Evolutionary conservation across 2,888 invertebrate genomes (phyloP), one percentile per base, ranked within the genome.

Genomic region (Xestia xanthographa): DNA sequence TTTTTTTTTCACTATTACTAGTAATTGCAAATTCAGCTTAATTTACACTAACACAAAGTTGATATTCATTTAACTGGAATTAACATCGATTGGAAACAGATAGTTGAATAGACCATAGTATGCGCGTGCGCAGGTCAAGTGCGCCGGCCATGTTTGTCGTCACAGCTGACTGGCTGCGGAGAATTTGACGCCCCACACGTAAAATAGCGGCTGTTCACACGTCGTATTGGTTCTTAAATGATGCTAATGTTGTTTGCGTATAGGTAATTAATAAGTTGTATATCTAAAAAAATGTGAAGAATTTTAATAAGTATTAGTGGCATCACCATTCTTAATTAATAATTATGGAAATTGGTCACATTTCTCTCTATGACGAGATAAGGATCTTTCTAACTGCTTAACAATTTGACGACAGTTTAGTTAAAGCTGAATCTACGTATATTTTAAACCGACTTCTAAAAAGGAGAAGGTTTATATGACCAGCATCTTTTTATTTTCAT

Each of bases 61-160:
- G 26, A 41, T 26, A 41, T 41, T 63, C n/a, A 63, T n/a, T 41
- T 41, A 41, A 41, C n/a, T 63, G 14, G 8, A 41, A 63, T 17
- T 63, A 41, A 8, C n/a, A 26, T 63, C n/a, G 17, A 41, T 41
- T 41, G 17, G 17, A 63, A 63, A 63, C 41, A 4, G n/a, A 63
- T 17, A n/a, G 1, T 1, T 17, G 4, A 26, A 26, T 26, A 63
- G 8, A 41, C 41, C n/a, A 26, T 26, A 17, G n/a, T 0, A 26
- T 73, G 80, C 77, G 79, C 79, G 72, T 65, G 77, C 84, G 81
- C 80, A 80, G 87, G 84, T 89, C 89, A 88, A 90, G 89, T 83
- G 80, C 38, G 65, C 11, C 73, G 76, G 34, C 70, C 68, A 72
- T 86, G 86, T 90, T 88, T 88, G 87, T 72, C 85, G 82, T 87